A percentile compares a stretch with the other conserved stretches of the same genome.
Conservation (phyloP, 2,797 vertebrate genomes). For the Scolopax bukidnonensis region DNA sequence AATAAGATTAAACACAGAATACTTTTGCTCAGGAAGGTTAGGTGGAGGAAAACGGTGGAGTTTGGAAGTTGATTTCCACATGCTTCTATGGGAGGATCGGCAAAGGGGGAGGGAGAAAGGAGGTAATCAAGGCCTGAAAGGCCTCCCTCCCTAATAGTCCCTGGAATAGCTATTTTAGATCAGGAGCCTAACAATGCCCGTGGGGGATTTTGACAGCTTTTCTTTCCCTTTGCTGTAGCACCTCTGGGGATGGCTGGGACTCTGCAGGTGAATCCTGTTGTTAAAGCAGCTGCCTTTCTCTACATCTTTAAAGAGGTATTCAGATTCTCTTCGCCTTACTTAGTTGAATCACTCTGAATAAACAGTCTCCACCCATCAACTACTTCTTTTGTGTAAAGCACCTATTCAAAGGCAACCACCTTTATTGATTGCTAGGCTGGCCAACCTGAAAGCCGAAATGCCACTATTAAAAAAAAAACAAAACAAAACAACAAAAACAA, state of each 20-base stretch:
- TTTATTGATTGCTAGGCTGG: conserved; percentile 71
- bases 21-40: not conserved
- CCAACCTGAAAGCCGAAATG: conserved; percentile 66
- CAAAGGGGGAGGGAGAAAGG: not conserved
- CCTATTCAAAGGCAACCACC: conserved; percentile 79
- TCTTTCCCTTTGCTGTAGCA: conserved; percentile 43
- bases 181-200: conserved; percentile 65
- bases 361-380: conserved; percentile 83
- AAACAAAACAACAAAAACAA: not conserved
- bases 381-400: conserved; percentile 79
- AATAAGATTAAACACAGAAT: not conserved
- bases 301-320: conserved; percentile 70
- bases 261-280: conserved; percentile 74
- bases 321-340: conserved; percentile 74
- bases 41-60: not conserved
- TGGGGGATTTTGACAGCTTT: conserved; percentile 61
- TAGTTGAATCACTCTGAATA: conserved; percentile 81
- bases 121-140: conserved; percentile 52
- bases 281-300: conserved; percentile 64
- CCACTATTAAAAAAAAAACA: not conserved
- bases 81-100: not conserved
- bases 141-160: conserved; percentile 70
- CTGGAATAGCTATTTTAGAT: conserved; percentile 60
- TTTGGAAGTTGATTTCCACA: not conserved
- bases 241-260: conserved; percentile 18